Conservation (phyloP, 2,797 vertebrate species). For the Gambusia yucatana region DNA sequence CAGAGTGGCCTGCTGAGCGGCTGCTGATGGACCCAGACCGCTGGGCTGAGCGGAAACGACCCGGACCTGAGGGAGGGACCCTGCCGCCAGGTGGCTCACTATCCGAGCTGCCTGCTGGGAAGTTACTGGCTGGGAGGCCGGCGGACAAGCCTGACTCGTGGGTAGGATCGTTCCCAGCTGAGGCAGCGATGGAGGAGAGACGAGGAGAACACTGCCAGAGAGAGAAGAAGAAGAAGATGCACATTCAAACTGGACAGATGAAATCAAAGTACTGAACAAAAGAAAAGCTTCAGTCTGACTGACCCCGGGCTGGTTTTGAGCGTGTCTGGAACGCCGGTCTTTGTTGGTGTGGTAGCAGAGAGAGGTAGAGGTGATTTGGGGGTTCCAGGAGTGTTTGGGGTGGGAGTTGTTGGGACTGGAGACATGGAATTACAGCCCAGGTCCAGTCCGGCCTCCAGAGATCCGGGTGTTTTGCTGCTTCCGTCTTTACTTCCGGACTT, state of each 20-base stretch:
- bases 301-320: constrained; percentile 91
- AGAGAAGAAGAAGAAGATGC: neutral
- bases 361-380: constrained; percentile 88
- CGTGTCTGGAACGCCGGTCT: constrained; percentile 83
- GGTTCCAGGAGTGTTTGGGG: constrained; percentile 86
- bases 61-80: constrained; percentile 91
- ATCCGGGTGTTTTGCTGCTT: constrained; percentile 79
- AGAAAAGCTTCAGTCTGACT: constrained; percentile 15
- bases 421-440: constrained; percentile 83
- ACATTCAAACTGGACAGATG: neutral
- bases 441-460: constrained; percentile 78
- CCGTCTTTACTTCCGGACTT: constrained; percentile 92
- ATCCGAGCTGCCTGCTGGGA: constrained; percentile 83
- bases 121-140: constrained; percentile 76
- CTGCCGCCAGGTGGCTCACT: constrained; percentile 82
- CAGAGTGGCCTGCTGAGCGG: constrained; percentile 82
- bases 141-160: constrained; percentile 77
- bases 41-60: constrained; percentile 88
- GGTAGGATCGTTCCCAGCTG: constrained; percentile 92
- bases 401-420: constrained; percentile 81
- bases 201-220: constrained; percentile 88
- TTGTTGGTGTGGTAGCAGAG: constrained; percentile 81
- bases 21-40: constrained; percentile 75
- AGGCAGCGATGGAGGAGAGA: constrained; percentile 92
- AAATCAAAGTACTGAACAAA: neutral